A percentile compares a stretch with the other conserved stretches of the same genome.
These are phyloP conservation scores for Pseudachorutes palmiensis DNA, from an alignment of 1,140 invertebrate species.

Conservation along the genomic window DNA sequence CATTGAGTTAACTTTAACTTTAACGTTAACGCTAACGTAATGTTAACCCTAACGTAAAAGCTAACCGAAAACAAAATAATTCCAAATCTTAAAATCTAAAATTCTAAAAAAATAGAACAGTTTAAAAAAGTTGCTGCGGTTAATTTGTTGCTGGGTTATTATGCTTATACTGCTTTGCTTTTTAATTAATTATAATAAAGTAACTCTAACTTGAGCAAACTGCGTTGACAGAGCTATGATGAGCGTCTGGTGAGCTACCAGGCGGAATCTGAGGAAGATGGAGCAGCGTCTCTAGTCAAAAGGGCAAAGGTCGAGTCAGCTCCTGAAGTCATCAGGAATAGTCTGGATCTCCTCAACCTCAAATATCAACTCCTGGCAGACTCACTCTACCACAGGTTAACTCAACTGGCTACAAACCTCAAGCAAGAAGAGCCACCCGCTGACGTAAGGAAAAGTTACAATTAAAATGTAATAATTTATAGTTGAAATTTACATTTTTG, in stretches of 20 bases:
- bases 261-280: too few species aligned
- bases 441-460: conserved; percentile 24
- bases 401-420: conserved; percentile 47
- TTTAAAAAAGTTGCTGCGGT: too few species aligned
- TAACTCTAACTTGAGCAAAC: conserved; percentile 4
- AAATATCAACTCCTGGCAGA: conserved; percentile 68
- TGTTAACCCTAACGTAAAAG: too few species aligned
- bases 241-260: too few species aligned
- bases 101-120: too few species aligned
- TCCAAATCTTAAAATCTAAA: too few species aligned
- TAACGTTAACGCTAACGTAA: too few species aligned
- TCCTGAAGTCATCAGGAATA: conserved; percentile 69
- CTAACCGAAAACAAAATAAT: too few species aligned
- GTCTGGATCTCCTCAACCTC: conserved; percentile 77
- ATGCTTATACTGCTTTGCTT: background rate
- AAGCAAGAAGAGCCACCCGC: conserved; percentile 32
- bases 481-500: conserved; percentile 10
- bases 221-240: conserved; percentile 67
- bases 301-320: conserved; percentile 46
- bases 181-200: background rate
- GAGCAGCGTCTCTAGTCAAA: conserved; percentile 56
- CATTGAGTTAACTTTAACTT: too few species aligned
- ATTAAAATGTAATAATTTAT: background rate
- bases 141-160: too few species aligned
- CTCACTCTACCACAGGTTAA: conserved; percentile 58